phyloP scores from a whole-genome alignment of 2,888 invertebrate genomes.

The Folsomia candida region DNA sequence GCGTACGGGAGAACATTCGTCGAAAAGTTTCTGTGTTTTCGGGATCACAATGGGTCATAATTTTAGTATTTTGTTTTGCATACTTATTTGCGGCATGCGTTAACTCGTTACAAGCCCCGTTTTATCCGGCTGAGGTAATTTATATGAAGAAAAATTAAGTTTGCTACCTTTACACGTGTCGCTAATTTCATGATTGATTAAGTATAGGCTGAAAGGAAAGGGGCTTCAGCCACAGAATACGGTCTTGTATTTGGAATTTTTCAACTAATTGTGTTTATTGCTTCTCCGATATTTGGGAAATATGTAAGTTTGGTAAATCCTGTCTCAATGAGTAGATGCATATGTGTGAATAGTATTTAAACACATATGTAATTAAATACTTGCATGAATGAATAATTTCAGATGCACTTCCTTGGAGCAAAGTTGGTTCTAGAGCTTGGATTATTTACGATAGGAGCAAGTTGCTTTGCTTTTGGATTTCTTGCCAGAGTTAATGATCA shows the following conservation, averaged over 20 bases:
- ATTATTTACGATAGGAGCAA: constrained; percentile 76
- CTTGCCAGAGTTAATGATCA: constrained; percentile 53
- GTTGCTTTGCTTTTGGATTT: constrained; percentile 75
- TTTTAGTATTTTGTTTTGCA: constrained; percentile 75
- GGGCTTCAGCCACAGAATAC: constrained; percentile 75
- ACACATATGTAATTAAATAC: neutral
- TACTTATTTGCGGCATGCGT: constrained; percentile 83
- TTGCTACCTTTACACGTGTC: too few relatives aligned
- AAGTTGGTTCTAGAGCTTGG: constrained; percentile 80
- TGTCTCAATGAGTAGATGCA: too few relatives aligned
- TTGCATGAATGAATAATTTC: too few relatives aligned
- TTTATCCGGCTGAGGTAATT: constrained; percentile 77
- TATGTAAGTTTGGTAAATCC: too few relatives aligned
- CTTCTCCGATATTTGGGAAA: constrained; percentile 81
- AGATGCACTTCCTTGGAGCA: constrained; percentile 73
- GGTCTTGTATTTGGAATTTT: constrained; percentile 84
- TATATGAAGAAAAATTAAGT: neutral
- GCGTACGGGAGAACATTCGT: too few relatives aligned
- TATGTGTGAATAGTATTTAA: too few relatives aligned
- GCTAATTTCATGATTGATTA: constrained; percentile 19
- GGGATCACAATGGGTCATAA: constrained; percentile 72
- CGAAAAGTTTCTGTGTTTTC: constrained; percentile 62
- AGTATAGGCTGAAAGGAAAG: constrained; percentile 76
- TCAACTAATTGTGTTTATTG: constrained; percentile 76
- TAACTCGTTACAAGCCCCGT: constrained; percentile 79